Evolutionary conservation across 2,888 invertebrate genomes (phyloP), one percentile per base, ranked within the genome.

Genomic region (Dichetophora obliterata): DNA sequence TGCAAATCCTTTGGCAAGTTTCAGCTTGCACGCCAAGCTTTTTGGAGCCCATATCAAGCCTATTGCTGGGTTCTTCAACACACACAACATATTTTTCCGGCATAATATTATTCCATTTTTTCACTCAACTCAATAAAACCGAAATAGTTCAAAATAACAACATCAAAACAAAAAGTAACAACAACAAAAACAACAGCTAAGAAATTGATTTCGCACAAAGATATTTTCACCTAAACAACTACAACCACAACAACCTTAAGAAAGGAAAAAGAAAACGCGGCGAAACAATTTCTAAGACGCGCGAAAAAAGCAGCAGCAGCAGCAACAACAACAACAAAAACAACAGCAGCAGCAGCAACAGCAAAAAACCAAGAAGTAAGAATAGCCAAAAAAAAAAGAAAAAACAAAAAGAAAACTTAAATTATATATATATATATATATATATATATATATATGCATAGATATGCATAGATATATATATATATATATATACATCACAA

Each of bases 41-140:
- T 86, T 80, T 79, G 86, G 85, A 85, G 83, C 83, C 84, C 85
- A 88, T 87, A 87, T 86, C 87, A 87, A 88, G 87, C 86, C 86
- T 84, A 84, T 84, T 83, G 82, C 84, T 84, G 82, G 81, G 82
- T 81, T 83, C 83, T 82, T 82, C 83, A 83, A 82, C 84, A 83
- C 83, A 82, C 82, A 84, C 79, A 81, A 80, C 79, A 83, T 80
- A 80, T 81, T 83, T 83, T 84, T 82, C 83, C 82, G 83, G 83
- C 82, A 83, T 82, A 77, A 78, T 80, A 80, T 82, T 83, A 82
- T 84, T 82, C 81, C 80, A 80, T 82, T 80, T 78, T 80, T 82
- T 82, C 76, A 72, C 72, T 77, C 69, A 80, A 75, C 70, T 73
- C 57, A 72, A 76, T 63, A 79, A 71, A 77, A 72, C 50, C 69